Evolutionary conservation across 2,113 vertebrate genomes (phyloP).

Genomic region (Naja naja): DNA sequence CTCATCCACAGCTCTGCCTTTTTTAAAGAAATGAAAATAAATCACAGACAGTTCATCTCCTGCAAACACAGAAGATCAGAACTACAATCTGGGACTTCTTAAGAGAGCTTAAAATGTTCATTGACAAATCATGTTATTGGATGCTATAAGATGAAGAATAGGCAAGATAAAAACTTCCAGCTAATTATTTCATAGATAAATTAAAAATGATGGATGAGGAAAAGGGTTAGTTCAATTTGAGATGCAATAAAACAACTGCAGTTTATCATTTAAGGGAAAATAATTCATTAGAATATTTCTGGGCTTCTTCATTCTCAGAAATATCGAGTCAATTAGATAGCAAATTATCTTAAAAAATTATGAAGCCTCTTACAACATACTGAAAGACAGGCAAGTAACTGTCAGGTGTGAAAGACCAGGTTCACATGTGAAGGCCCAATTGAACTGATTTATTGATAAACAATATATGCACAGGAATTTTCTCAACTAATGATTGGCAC

Average conservation of each 20-base stretch:
- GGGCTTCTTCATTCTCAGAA: not conserved
- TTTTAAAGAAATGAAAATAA: not conserved
- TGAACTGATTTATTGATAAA: not conserved
- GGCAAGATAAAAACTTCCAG: not conserved
- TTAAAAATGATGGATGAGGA: not conserved
- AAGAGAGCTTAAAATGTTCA: not conserved
- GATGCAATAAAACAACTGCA: not conserved
- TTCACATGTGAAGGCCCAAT: not conserved
- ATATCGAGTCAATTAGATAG: not conserved
- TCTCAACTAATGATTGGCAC: not conserved
- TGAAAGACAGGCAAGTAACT: not conserved
- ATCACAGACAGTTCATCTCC: not conserved
- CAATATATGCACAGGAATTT: not conserved
- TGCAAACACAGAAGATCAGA: not conserved
- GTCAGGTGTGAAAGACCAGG: not conserved
- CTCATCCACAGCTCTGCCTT: not conserved
- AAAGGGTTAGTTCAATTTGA: not conserved
- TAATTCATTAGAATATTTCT: not conserved
- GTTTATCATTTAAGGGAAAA: not conserved
- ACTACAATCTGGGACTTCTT: not conserved
- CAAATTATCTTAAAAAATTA: slow-evolving; percentile 1
- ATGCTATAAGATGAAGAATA: not conserved
- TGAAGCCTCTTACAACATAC: not conserved
- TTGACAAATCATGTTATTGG: not conserved
- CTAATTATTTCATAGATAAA: not conserved